Percentiles rank a stretch among this genome's conserved stretches.
Evolutionary conservation across 2,113 vertebrate genomes (phyloP).

Genomic region (Heteronetta atricapilla): DNA sequence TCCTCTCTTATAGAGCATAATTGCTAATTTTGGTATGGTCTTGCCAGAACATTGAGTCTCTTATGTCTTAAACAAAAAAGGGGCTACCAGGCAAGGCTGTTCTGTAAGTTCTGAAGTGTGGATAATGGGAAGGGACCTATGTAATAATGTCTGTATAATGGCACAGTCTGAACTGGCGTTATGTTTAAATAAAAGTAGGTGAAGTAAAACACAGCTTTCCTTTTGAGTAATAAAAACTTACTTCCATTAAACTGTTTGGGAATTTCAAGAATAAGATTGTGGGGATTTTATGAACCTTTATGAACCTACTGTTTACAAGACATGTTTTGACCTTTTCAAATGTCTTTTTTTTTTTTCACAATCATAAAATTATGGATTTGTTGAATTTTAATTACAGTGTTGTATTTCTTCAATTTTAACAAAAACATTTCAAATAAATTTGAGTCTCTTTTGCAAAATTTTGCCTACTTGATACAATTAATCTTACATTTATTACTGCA

Average conservation of each 20-base stretch:
- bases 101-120: neutral
- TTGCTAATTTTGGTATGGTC: neutral
- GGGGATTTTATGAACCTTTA: neutral
- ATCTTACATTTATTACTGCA: neutral
- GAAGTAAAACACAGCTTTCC: neutral
- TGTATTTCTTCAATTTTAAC: neutral
- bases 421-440: neutral
- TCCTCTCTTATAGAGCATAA: neutral
- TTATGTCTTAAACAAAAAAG: neutral
- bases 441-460: neutral
- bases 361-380: neutral
- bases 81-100: neutral
- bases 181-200: neutral
- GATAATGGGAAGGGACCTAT: neutral
- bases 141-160: neutral
- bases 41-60: neutral
- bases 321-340: neutral
- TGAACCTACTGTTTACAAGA: neutral
- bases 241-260: neutral
- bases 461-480: neutral
- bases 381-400: neutral
- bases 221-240: neutral
- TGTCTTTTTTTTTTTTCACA: neutral
- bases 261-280: neutral
- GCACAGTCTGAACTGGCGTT: rapidly evolving